Evolutionary conservation across 2,113 vertebrate species (phyloP).

Genomic region (Pelecanoides urinatrix): DNA sequence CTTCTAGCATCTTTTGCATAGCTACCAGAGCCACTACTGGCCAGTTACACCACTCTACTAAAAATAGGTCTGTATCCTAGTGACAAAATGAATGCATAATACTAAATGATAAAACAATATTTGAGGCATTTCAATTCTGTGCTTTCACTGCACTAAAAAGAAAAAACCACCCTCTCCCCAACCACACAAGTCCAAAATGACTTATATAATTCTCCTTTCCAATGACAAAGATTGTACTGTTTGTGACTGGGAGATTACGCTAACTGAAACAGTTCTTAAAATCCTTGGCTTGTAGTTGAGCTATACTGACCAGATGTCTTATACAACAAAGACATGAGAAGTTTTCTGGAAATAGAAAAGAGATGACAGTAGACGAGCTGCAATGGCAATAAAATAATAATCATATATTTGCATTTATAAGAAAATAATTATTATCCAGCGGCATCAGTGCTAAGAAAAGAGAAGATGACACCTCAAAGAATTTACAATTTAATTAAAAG

Average conservation of each 20-base stretch:
- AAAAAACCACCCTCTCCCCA: not conserved
- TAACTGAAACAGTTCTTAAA: slow-evolving; percentile 15
- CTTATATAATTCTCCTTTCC: not conserved
- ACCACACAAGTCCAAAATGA: not conserved
- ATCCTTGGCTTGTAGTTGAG: not conserved
- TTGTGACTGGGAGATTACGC: not conserved
- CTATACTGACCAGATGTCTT: not conserved
- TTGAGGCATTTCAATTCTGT: not conserved
- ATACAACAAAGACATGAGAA: not conserved
- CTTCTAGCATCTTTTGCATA: not conserved
- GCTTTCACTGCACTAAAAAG: not conserved
- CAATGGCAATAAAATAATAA: not conserved
- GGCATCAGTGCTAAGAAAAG: not conserved
- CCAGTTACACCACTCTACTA: not conserved
- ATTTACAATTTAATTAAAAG: not conserved
- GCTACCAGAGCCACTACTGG: not conserved
- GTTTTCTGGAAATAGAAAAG: not conserved
- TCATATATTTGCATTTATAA: not conserved
- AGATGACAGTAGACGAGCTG: not conserved
- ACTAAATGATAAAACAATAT: not conserved
- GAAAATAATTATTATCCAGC: not conserved
- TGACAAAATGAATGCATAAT: not conserved
- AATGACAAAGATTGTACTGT: not conserved
- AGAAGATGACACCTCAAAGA: not conserved
- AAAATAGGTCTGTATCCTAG: not conserved